Base-by-base conservation (phyloP, 2,797 vertebrate genomes). In the Chelidonichthys spinosus region DNA sequence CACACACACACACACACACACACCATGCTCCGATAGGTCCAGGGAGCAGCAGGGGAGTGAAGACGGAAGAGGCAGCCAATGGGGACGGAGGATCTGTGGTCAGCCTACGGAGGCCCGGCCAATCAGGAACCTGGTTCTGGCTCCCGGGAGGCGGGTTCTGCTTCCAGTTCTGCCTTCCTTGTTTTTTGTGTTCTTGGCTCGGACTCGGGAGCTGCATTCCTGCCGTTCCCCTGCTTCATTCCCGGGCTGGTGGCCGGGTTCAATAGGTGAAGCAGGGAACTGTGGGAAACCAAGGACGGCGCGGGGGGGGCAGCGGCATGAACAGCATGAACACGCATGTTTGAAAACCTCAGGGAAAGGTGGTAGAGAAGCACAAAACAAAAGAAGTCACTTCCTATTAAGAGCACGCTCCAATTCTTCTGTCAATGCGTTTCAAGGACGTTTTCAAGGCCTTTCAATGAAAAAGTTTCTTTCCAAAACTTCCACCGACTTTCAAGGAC, bases 261-360 rank as follows among this genome's bases (percentile, higher is more conserved):
- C 89, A 91, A 82, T 52, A 89, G 83, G 89, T 90, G 90, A 89
- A 86, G 74, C 82, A 80, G 63, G 81, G 87, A 88, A 88, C 87
- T 90, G 89, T 90, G 89, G 85, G 90, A 90, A 90, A 87, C 73
- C 69, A 15, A 63, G 61, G 55, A 59, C 10, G 13, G 42, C 17
- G 58, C 3, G 9, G 11, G 14, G 55, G 11, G 0, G 44, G 2
- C 4, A 8, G 14, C 6, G 63, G 9, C 18, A 6, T 1, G 0
- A 25, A 6, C n/a, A 37, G 37, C 2, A 33, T 46, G 46, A 11
- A 4, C 5, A 7, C 18, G 78, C 63, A 59, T 55, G 76, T 43
- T 61, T 74, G 56, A 59, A 78, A 79, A 73, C 64, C 66, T 76
- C 39, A 17, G 56, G 72, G 78, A 72, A 62, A 85, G 75, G 78